Conservation (phyloP, 2,797 vertebrate species). For the Synaphobranchus kaupii region DNA sequence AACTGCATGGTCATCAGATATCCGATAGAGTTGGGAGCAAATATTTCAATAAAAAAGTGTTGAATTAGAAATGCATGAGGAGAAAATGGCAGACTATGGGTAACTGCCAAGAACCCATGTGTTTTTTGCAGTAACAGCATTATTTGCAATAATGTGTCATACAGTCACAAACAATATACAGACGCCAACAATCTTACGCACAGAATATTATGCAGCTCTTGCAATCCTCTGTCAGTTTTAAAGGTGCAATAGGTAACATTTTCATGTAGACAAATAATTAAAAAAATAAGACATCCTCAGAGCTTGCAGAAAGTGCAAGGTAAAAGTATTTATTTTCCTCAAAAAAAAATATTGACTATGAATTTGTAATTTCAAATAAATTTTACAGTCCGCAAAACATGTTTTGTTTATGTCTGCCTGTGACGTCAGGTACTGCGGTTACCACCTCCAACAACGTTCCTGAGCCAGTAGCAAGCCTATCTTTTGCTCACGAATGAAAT, state of each 20-base stretch:
- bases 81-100: not conserved
- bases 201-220: not conserved
- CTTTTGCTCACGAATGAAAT: no score
- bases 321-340: no score
- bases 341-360: no score
- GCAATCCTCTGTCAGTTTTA: not conserved
- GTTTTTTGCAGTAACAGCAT: constrained; percentile 1
- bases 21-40: not conserved
- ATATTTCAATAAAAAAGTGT: constrained; percentile 1
- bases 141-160: not conserved
- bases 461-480: no score
- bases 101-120: not conserved
- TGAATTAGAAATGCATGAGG: constrained; percentile 8
- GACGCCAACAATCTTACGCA: not conserved
- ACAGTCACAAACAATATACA: not conserved
- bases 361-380: no score
- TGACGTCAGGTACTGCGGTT: no score
- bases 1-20: not conserved
- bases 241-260: not conserved
- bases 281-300: not conserved
- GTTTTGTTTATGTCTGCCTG: no score
- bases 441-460: no score
- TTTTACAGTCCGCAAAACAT: no score
- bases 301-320: no score
- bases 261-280: not conserved